Evolutionary conservation across 2,113 vertebrate genomes (phyloP).

Genomic region (Sphyrna mokarran): DNA sequence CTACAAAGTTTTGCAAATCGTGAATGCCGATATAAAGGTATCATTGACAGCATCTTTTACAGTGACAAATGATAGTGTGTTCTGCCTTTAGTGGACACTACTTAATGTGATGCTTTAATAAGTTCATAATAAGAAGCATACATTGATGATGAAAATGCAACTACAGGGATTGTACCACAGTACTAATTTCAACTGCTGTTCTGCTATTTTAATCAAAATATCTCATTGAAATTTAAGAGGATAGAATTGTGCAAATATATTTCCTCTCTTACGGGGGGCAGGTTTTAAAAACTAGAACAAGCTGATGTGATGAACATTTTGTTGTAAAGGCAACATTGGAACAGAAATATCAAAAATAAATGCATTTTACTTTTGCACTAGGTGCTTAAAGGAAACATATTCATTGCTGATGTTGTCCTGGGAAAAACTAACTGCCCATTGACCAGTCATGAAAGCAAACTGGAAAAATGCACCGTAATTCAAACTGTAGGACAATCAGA

Average conservation of each 20-base stretch:
- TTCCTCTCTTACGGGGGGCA: background rate
- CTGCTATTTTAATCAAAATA: background rate
- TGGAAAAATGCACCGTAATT: background rate
- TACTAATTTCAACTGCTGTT: background rate
- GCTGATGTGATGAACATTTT: background rate
- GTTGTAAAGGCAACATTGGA: background rate
- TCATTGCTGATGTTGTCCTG: background rate
- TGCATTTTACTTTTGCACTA: background rate
- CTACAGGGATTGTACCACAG: background rate
- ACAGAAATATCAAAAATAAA: background rate
- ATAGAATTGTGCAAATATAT: background rate
- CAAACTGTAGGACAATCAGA: background rate
- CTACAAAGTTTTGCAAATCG: background rate
- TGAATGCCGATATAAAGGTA: background rate
- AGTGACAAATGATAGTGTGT: background rate
- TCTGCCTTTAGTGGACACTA: background rate
- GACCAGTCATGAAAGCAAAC: fast-evolving
- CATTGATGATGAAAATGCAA: background rate
- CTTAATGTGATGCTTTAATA: background rate
- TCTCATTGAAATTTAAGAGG: background rate
- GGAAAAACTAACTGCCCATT: background rate
- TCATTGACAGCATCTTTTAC: background rate
- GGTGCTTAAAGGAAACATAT: background rate
- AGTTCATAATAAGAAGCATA: background rate
- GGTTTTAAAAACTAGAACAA: background rate